Evolutionary conservation across 2,888 invertebrate species (phyloP).

Genomic region (Diarsia rubi): DNA sequence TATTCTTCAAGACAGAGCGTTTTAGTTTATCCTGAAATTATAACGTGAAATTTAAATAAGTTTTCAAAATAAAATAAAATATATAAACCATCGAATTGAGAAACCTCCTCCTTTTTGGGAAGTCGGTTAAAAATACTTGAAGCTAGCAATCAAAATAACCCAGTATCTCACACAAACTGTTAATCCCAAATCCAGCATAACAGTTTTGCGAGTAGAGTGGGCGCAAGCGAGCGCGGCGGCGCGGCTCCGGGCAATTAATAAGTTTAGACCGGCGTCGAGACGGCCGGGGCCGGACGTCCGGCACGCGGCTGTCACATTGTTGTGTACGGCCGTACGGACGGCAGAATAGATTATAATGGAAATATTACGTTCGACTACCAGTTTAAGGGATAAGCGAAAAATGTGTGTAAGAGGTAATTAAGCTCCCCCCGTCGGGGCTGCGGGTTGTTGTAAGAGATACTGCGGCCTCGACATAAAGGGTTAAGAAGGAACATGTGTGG

Average conservation of each 20-base stretch:
- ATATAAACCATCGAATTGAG: too few relatives aligned
- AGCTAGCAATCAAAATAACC: background rate
- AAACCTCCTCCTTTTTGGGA: too few relatives aligned
- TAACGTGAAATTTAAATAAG: background rate
- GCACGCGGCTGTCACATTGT: slow-evolving; percentile 78
- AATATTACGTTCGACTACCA: slow-evolving; percentile 40
- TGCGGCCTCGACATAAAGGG: too few relatives aligned
- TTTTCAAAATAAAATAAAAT: too few relatives aligned
- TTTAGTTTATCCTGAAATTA: background rate
- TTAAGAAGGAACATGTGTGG: too few relatives aligned
- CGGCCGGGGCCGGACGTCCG: slow-evolving; percentile 82
- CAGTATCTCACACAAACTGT: slow-evolving; percentile 23
- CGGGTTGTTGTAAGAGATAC: too few relatives aligned
- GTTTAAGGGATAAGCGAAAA: slow-evolving; percentile 27
- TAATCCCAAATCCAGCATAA: slow-evolving; percentile 61
- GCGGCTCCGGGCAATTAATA: slow-evolving; percentile 86
- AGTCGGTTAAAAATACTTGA: too few relatives aligned
- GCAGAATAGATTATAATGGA: slow-evolving; percentile 65
- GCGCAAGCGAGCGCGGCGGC: slow-evolving; percentile 74
- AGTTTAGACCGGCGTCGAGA: slow-evolving; percentile 80
- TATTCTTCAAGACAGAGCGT: background rate
- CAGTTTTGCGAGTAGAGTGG: slow-evolving; percentile 68
- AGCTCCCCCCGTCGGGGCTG: too few relatives aligned
- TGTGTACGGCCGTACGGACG: slow-evolving; percentile 68
- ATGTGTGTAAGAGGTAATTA: slow-evolving; percentile 5